Percentiles rank a stretch among this genome's conserved stretches.
Evolutionary conservation across 23 tunicate genomes (phyloP).

Genomic region (Corella eumyota): DNA sequence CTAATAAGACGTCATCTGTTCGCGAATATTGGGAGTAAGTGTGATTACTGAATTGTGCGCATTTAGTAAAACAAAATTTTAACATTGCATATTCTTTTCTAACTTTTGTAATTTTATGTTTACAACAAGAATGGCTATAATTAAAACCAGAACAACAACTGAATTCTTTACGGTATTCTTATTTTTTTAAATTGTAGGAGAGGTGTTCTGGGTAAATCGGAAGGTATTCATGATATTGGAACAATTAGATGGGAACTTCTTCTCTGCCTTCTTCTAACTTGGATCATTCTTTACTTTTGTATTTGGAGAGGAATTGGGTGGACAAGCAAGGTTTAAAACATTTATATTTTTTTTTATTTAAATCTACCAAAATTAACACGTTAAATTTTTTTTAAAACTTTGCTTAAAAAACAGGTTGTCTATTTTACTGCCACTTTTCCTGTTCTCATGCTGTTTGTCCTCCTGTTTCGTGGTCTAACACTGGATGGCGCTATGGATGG

Average conservation of each 20-base stretch:
- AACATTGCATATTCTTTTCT: background rate
- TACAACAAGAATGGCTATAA: background rate
- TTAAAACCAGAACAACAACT: background rate
- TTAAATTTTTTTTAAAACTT: background rate
- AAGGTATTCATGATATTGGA: conserved; percentile 58
- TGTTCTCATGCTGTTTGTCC: conserved; percentile 67
- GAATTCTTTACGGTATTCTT: no score
- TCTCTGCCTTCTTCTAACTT: conserved; percentile 56
- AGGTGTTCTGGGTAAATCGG: conserved; percentile 65
- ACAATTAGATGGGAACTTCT: conserved; percentile 63
- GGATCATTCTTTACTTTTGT: conserved; percentile 80
- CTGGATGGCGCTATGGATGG: conserved; percentile 87
- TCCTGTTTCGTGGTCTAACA: conserved; percentile 86
- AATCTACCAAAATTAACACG: background rate
- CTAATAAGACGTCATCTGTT: conserved; percentile 53
- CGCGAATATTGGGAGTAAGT: conserved; percentile 88
- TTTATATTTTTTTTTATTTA: background rate
- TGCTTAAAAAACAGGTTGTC: conserved; percentile 48
- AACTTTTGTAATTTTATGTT: background rate
- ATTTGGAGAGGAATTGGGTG: conserved; percentile 93
- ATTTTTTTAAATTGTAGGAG: no score
- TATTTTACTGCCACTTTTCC: conserved; percentile 99
- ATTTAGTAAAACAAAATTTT: no score
- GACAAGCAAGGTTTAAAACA: conserved; percentile 75
- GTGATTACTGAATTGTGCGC: no score